Conservation (phyloP, 1,140 invertebrate genomes). For the Vanessa tameamea region DNA sequence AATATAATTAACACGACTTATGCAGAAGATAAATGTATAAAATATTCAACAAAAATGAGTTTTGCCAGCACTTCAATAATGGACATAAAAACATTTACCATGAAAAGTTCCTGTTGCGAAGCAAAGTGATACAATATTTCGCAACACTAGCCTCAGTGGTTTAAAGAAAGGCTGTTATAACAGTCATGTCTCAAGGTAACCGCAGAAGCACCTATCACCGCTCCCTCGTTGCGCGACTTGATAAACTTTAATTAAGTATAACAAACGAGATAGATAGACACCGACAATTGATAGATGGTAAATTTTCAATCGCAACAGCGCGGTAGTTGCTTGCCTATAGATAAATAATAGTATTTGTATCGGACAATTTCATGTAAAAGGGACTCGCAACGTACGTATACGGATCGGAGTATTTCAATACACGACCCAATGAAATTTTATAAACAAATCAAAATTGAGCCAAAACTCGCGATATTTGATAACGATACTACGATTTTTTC, state of each 20-base stretch:
- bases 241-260: conserved; percentile 39
- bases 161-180: conserved; percentile 42
- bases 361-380: neutral
- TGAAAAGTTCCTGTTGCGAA: conserved; percentile 22
- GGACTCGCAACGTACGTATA: neutral
- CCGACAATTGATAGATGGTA: conserved; percentile 27
- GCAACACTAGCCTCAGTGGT: conserved; percentile 29
- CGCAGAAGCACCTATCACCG: conserved; percentile 37
- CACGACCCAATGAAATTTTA: too few species aligned
- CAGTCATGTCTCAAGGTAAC: conserved; percentile 43
- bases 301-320: conserved; percentile 14
- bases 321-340: conserved; percentile 12
- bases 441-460: too few species aligned
- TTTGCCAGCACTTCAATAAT: neutral
- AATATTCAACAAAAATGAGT: neutral
- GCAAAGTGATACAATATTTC: conserved; percentile 27
- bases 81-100: conserved; percentile 6
- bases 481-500: too few species aligned
- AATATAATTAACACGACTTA: neutral
- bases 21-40: neutral
- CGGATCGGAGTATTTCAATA: too few species aligned
- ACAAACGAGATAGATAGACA: conserved; percentile 33
- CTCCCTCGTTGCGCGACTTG: conserved; percentile 28
- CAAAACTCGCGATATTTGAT: too few species aligned
- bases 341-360: conserved; percentile 14